Conservation (phyloP, 2,797 vertebrate species). For the Loriculus beryllinus region DNA sequence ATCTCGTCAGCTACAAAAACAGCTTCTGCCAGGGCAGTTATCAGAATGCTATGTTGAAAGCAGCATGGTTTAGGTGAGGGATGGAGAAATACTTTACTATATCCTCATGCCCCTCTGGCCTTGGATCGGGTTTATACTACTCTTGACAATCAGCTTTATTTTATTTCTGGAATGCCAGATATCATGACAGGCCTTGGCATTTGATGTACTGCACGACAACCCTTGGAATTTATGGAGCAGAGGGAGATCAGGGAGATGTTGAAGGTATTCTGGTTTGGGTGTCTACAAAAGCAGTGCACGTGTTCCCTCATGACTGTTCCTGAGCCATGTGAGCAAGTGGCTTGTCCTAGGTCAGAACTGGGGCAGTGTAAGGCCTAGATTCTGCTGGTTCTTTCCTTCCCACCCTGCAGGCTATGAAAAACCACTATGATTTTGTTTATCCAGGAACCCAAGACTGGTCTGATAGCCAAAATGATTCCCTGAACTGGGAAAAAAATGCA, state of each 20-base stretch:
- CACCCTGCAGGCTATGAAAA: not conserved
- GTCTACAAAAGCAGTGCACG: not conserved
- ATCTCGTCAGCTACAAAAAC: not conserved
- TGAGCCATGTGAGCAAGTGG: not conserved
- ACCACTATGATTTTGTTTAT: not conserved
- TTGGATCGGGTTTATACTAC: not conserved
- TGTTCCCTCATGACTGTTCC: not conserved
- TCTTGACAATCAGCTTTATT: not conserved
- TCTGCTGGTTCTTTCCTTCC: not conserved
- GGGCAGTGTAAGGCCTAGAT: not conserved
- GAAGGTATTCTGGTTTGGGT: not conserved
- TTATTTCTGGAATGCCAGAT: not conserved
- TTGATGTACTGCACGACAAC: not conserved
- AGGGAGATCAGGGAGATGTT: not conserved
- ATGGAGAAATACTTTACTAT: not conserved
- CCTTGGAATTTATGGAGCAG: not conserved
- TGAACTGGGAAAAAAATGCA: not conserved
- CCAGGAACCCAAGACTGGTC: not conserved
- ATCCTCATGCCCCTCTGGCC: not conserved
- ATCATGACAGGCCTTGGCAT: not conserved
- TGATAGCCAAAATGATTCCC: not conserved
- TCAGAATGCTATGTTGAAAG: not conserved
- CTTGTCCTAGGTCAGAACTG: not conserved
- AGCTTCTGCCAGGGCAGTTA: not conserved
- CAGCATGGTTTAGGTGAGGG: not conserved